These are phyloP conservation scores for Bilobella aurantiaca DNA, from an alignment of 1,140 invertebrate genomes.

Conservation along the genomic window DNA sequence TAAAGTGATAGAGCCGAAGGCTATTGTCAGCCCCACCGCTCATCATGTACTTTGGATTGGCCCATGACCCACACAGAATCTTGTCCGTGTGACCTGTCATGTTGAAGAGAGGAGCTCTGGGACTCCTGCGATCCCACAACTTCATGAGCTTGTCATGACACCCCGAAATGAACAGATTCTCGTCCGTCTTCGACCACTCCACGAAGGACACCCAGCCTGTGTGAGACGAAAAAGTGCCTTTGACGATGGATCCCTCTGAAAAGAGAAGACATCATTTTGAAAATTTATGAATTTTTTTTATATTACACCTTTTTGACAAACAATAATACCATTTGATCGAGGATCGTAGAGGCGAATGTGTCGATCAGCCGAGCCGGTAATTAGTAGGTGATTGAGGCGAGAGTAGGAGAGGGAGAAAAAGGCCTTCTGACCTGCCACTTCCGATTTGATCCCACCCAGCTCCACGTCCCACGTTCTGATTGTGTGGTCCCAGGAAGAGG, in stretches of 20 bases:
- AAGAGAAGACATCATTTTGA: neutral
- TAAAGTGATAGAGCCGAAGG: slow-evolving; percentile 74
- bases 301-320: neutral
- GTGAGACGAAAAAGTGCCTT: slow-evolving; percentile 79
- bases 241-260: slow-evolving; percentile 72
- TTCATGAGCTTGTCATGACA: slow-evolving; percentile 84
- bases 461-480: slow-evolving; percentile 89
- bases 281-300: neutral
- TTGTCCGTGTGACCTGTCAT: slow-evolving; percentile 89
- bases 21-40: slow-evolving; percentile 91
- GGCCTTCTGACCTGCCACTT: slow-evolving; percentile 77
- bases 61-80: slow-evolving; percentile 88
- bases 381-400: slow-evolving; percentile 55
- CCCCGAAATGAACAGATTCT: slow-evolving; percentile 83
- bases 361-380: slow-evolving; percentile 81
- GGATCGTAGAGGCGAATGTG: slow-evolving; percentile 85
- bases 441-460: slow-evolving; percentile 64
- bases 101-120: slow-evolving; percentile 84
- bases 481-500: slow-evolving; percentile 89
- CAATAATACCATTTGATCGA: slow-evolving; percentile 60
- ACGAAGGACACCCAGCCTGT: slow-evolving; percentile 82
- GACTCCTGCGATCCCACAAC: slow-evolving; percentile 89
- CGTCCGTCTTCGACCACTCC: slow-evolving; percentile 72
- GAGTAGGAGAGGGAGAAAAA: slow-evolving; percentile 78
- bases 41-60: slow-evolving; percentile 68